Base-by-base conservation (phyloP, 2,797 vertebrate genomes). In the Hyperoplus immaculatus region DNA sequence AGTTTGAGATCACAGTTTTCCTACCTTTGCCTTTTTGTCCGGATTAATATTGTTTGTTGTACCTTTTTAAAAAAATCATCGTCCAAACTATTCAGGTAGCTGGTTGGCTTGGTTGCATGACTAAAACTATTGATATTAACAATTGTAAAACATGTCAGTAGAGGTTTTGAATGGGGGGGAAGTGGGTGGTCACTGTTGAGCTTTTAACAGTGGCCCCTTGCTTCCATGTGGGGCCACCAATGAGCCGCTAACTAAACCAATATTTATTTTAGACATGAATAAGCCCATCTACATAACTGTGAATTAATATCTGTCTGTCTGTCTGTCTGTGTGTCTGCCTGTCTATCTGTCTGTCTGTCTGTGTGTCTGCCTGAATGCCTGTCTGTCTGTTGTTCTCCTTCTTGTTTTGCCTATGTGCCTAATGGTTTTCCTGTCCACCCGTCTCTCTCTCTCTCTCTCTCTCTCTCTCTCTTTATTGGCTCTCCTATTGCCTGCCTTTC, bases 401-500 rank as follows among this genome's bases (percentile, higher is more conserved):
- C 59, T 72, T 15, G 5, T 45, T 42, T 16, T 50, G 46, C 61
- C 49, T 62, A 45, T 59, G 57, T 66, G 42, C 59, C 68, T 70
- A 47, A 43, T 54, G 14, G 38, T 66, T 66, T 75, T 67, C 57
- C 65, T 21, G n/a, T 70, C 65, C 14, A 47, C 63, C 9, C 2
- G 3, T 64, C 50, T 73, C 54, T 64, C 67, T 75, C 62, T 71
- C 18, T 78, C 60, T 56, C 49, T 29, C 29, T 29, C 29, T 29
- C 29, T 29, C 29, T 29, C 29, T 29, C 29, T 29, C 29, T 29
- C 29, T 59, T 42, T 41, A 39, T 41, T 16, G 9, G 38, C 49
- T 80, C 47, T 71, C 63, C 56, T 36, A 7, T 11, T 72, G 58
- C 39, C 59, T 82, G 64, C 43, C 63, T 63, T 62, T 66, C 69